These are phyloP conservation scores for Drosophila ficusphila DNA, from an alignment of 1,140 invertebrate species.

Conservation along the genomic window DNA sequence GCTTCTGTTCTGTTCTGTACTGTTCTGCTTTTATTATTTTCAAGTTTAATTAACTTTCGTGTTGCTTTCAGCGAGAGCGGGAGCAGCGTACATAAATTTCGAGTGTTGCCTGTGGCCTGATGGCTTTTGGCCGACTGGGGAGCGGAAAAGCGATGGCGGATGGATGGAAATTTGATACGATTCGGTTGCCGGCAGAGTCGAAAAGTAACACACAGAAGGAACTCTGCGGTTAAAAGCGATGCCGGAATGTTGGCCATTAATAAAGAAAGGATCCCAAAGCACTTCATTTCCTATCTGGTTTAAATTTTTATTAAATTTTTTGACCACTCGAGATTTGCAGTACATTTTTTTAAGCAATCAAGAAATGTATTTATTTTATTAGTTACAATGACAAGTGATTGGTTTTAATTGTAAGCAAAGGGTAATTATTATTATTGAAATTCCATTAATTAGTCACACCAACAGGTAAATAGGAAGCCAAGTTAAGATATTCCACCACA, in stretches of 20 bases:
- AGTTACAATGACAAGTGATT: too few species aligned
- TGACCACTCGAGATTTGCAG: not conserved
- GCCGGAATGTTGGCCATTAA: not conserved
- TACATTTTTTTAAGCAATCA: too few species aligned
- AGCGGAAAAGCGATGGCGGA: constrained; percentile 17
- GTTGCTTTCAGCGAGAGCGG: constrained; percentile 57
- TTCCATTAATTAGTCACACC: not conserved
- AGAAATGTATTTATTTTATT: too few species aligned
- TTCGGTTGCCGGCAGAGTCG: constrained; percentile 33
- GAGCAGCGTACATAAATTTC: constrained; percentile 68
- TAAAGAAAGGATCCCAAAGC: constrained; percentile 1
- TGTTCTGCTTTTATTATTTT: constrained; percentile 79
- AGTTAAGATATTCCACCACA: constrained; percentile 11
- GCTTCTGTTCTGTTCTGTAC: constrained; percentile 21
- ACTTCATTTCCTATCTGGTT: not conserved
- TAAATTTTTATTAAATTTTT: not conserved
- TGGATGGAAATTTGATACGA: constrained; percentile 70
- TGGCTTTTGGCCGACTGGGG: constrained; percentile 39
- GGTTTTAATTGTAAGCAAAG: too few species aligned
- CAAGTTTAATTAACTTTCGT: constrained; percentile 81
- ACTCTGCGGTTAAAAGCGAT: constrained; percentile 15
- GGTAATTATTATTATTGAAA: too few species aligned
- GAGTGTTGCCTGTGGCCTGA: constrained; percentile 54
- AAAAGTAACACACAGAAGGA: constrained; percentile 21
- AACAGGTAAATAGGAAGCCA: not conserved